Evolutionary conservation across 2,888 invertebrate genomes (phyloP).

Genomic region (Watsonalla cultraria): DNA sequence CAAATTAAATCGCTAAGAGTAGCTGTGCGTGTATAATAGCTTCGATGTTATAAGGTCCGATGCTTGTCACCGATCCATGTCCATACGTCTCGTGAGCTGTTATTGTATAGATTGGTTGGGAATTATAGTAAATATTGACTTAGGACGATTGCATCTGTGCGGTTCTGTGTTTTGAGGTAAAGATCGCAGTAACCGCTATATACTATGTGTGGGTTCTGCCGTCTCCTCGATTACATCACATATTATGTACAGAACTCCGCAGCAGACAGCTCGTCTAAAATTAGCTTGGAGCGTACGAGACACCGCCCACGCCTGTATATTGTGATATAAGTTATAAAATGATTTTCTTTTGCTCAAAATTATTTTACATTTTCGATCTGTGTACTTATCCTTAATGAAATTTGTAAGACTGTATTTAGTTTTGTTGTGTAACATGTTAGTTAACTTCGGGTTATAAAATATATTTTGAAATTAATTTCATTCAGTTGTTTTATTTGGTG

Average conservation of each 20-base stretch:
- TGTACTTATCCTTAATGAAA: conserved; percentile 76
- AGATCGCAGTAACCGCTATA: no score
- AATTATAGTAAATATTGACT: no score
- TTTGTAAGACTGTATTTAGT: conserved; percentile 77
- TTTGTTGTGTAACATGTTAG: conserved; percentile 75
- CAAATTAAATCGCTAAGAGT: conserved; percentile 34
- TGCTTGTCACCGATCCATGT: conserved; percentile 38
- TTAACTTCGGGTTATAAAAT: conserved; percentile 71
- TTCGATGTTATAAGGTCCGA: conserved; percentile 30
- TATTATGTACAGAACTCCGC: neutral
- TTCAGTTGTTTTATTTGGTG: conserved; percentile 21
- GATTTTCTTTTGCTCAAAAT: conserved; percentile 66
- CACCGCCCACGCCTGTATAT: conserved; percentile 47
- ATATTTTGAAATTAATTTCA: conserved; percentile 62
- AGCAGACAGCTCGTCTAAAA: conserved; percentile 5
- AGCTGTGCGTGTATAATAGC: conserved; percentile 38
- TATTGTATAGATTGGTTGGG: conserved; percentile 17
- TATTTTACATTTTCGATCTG: conserved; percentile 52
- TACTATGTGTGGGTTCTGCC: no score
- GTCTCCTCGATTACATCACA: neutral
- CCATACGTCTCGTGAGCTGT: conserved; percentile 38
- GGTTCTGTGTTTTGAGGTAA: no score
- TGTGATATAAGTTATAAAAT: conserved; percentile 68
- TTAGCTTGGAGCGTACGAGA: conserved; percentile 35
- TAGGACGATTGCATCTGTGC: no score